These are phyloP conservation scores for Melanotus villosus DNA, from an alignment of 2,888 invertebrate genomes.

Conservation along the genomic window DNA sequence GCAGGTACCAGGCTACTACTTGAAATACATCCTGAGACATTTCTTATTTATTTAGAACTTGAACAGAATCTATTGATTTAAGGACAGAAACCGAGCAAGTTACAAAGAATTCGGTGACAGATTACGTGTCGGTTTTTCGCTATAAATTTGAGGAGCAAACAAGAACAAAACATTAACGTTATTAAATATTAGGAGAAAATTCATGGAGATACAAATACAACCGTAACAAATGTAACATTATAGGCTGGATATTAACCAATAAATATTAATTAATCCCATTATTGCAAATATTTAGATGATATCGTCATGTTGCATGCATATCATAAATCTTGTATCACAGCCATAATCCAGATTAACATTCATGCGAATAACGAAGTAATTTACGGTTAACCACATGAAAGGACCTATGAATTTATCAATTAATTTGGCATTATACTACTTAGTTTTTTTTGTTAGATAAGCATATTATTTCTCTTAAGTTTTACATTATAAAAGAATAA, in stretches of 20 bases:
- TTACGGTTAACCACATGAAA: no score
- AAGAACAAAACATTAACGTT: neutral
- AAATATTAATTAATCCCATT: slow-evolving; percentile 13
- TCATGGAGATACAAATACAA: neutral
- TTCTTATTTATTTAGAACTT: slow-evolving; percentile 33
- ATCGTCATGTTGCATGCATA: neutral
- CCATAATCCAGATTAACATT: neutral
- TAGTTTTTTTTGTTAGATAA: no score
- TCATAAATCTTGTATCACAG: neutral
- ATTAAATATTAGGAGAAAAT: neutral
- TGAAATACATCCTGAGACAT: slow-evolving; percentile 30
- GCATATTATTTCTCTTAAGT: no score
- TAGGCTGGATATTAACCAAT: neutral
- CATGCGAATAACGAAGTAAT: neutral
- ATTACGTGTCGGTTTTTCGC: neutral
- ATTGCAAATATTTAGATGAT: slow-evolving; percentile 2
- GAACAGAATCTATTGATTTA: slow-evolving; percentile 28
- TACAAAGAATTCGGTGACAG: neutral
- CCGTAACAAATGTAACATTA: neutral
- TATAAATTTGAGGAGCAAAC: neutral
- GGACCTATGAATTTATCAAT: no score
- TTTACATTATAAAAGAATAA: no score
- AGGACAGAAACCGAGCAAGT: neutral
- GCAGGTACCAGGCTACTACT: slow-evolving; percentile 31
- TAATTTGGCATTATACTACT: no score